These are phyloP conservation scores for Lypha dubia DNA, from an alignment of 2,888 invertebrate genomes.

Conservation along the genomic window DNA sequence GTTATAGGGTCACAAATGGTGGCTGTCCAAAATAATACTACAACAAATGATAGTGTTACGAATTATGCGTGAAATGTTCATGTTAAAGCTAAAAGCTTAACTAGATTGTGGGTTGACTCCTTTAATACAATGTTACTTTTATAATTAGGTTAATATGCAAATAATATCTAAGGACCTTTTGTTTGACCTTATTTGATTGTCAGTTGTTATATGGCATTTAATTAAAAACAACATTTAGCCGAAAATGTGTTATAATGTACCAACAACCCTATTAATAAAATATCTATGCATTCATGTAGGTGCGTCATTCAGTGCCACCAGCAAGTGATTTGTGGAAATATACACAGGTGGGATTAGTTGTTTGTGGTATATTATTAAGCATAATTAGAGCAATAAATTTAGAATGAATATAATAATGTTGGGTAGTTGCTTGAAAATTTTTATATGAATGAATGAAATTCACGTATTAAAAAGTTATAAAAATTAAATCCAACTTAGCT, in stretches of 20 bases:
- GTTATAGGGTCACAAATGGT: not conserved
- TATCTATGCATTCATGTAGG: no score
- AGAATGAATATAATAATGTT: not conserved
- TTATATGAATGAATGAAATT: no score
- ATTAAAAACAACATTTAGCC: constrained; percentile 57
- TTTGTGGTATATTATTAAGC: constrained; percentile 23
- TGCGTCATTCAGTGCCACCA: not conserved
- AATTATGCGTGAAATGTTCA: constrained; percentile 52
- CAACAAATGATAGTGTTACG: constrained; percentile 52
- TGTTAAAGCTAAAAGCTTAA: constrained; percentile 36
- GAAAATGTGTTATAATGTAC: constrained; percentile 23
- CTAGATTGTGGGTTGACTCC: constrained; percentile 12
- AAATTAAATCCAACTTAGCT: no score
- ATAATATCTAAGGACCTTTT: constrained; percentile 54
- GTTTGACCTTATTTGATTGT: constrained; percentile 63
- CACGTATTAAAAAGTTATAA: no score
- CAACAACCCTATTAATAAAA: constrained; percentile 1
- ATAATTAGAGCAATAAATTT: constrained; percentile 16
- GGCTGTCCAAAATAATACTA: constrained; percentile 45
- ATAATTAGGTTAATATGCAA: constrained; percentile 67
- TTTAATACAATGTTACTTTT: constrained; percentile 20
- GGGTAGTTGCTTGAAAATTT: no score
- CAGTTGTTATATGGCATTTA: constrained; percentile 65
- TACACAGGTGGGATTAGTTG: constrained; percentile 32
- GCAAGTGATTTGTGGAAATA: constrained; percentile 41